Percentiles rank a stretch among this genome's conserved stretches.
Conservation (phyloP, 1,140 invertebrate genomes). For the Gonioctena quinquepunctata region DNA sequence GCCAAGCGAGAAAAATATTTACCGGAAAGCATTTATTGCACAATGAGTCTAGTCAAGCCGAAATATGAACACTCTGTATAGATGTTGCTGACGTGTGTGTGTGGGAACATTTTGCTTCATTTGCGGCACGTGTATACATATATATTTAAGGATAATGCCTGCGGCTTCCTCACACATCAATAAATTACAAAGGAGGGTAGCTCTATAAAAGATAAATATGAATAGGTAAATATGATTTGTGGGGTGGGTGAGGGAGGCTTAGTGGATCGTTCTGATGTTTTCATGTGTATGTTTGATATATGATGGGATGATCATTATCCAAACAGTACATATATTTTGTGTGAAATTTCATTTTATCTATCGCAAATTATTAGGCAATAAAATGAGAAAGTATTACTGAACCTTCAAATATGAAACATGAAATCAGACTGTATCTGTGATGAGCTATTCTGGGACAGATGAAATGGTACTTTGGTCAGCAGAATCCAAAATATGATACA, state of each 20-base stretch:
- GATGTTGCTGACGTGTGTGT: constrained; percentile 16
- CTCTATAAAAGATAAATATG: constrained; percentile 17
- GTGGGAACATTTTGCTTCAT: constrained; percentile 15
- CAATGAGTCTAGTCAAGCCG: constrained; percentile 13
- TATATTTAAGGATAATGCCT: constrained; percentile 16
- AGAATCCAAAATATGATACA: no score
- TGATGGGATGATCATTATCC: no score
- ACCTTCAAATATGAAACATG: no score
- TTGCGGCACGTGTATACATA: constrained; percentile 21
- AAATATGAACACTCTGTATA: constrained; percentile 17
- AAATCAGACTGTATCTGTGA: no score
- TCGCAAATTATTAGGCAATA: no score
- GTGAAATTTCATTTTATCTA: no score
- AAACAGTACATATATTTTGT: no score
- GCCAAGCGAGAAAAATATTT: background rate
- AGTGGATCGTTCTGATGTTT: background rate
- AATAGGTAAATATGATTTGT: constrained; percentile 25
- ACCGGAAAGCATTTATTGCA: background rate
- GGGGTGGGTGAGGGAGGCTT: constrained; percentile 1
- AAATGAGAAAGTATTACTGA: no score
- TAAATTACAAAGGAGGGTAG: constrained; percentile 21
- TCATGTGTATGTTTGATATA: background rate
- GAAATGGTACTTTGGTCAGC: no score
- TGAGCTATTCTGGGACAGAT: no score
- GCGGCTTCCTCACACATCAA: constrained; percentile 21